These are phyloP conservation scores for Lepidocyrtinus sp. DNA, from an alignment of 2,888 invertebrate species.

Conservation along the genomic window DNA sequence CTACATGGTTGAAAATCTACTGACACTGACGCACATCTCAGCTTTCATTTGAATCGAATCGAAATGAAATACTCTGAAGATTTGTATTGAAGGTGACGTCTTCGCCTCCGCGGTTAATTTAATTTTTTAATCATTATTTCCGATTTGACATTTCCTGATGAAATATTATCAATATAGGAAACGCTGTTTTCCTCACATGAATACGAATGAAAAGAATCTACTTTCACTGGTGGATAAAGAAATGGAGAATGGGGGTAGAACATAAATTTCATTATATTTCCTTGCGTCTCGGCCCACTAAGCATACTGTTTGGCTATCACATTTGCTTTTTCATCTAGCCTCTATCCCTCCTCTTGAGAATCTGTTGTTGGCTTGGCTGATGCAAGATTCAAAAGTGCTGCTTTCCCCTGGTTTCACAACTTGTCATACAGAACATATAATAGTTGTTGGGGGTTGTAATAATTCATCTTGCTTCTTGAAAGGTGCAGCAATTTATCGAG, in stretches of 20 bases:
- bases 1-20: no score
- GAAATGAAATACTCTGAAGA: no score
- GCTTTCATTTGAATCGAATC: no score
- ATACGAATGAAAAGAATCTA: background rate
- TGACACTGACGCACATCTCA: no score
- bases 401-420: background rate
- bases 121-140: slow-evolving; percentile 29
- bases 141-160: slow-evolving; percentile 25
- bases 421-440: slow-evolving; percentile 15
- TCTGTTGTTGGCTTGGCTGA: background rate
- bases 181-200: background rate
- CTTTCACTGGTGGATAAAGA: background rate
- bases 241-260: background rate
- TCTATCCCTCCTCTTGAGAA: background rate
- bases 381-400: no score
- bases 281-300: background rate
- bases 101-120: background rate
- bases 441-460: slow-evolving; percentile 20
- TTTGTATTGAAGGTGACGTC: no score
- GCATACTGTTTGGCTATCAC: background rate
- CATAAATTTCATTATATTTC: background rate
- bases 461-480: slow-evolving; percentile 35
- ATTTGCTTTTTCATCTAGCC: background rate
- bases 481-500: slow-evolving; percentile 24
- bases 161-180: background rate